Percentiles rank a stretch among this genome's conserved stretches.
These are phyloP conservation scores for Theristicus caerulescens DNA, from an alignment of 2,113 vertebrate genomes.

Conservation along the genomic window DNA sequence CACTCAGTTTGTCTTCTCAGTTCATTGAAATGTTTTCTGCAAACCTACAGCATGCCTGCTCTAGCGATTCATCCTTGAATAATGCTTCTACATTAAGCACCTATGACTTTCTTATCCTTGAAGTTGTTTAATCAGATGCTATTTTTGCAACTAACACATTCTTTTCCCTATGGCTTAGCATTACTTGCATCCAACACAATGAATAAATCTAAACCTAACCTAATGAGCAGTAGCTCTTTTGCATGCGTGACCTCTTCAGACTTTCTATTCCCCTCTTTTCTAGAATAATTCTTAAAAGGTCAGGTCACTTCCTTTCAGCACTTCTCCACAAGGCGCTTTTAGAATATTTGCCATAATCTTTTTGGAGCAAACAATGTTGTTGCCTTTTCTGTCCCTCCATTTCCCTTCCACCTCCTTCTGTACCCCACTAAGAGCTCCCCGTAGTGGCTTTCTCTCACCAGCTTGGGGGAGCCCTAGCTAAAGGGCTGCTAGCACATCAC, in stretches of 20 bases:
- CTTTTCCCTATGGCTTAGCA: background rate
- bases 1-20: background rate
- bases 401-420: background rate
- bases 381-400: background rate
- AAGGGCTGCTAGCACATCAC: background rate
- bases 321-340: background rate
- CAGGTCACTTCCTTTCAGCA: background rate
- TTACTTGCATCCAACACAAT: background rate
- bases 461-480: background rate
- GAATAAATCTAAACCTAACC: background rate
- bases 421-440: background rate
- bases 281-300: background rate
- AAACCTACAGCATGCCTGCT: background rate
- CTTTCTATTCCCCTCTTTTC: background rate
- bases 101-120: background rate
- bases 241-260: background rate
- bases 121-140: background rate
- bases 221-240: background rate
- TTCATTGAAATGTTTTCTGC: background rate
- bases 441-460: background rate
- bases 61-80: background rate
- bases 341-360: background rate
- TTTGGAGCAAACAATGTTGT: background rate
- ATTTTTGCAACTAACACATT: background rate
- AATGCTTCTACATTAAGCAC: background rate